A percentile compares a stretch with the other conserved stretches of the same genome.
phyloP scores from a whole-genome alignment of 2,888 invertebrate genomes.

The Congeria kusceri region DNA sequence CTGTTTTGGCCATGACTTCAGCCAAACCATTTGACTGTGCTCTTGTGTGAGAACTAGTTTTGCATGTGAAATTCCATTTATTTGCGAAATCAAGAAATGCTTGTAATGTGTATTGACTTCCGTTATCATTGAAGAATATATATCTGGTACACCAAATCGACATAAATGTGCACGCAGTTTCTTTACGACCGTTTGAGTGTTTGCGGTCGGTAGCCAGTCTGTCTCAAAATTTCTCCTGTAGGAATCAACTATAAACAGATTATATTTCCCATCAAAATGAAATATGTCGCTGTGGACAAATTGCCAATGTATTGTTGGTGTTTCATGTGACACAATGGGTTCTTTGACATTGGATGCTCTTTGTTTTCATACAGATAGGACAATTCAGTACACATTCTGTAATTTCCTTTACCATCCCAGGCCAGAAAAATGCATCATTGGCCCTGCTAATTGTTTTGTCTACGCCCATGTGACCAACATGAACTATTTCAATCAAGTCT shows the following conservation, averaged over 20 bases:
- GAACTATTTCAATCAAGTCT: slow-evolving; percentile 27
- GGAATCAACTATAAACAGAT: background rate
- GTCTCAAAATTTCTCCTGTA: background rate
- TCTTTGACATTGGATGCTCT: slow-evolving; percentile 3
- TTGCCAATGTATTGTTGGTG: background rate
- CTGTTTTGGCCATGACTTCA: slow-evolving; percentile 58
- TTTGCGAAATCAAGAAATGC: slow-evolving; percentile 33
- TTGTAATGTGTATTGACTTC: background rate
- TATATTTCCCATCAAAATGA: background rate
- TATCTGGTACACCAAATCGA: background rate
- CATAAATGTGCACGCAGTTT: background rate
- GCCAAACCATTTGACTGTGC: slow-evolving; percentile 63
- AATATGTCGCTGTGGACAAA: background rate
- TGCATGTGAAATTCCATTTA: slow-evolving; percentile 50
- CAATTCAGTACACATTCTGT: background rate
- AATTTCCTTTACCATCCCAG: slow-evolving; percentile 1
- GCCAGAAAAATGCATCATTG: slow-evolving; percentile 49
- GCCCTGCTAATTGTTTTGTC: slow-evolving; percentile 27
- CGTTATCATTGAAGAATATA: background rate
- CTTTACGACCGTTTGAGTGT: background rate
- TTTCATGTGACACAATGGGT: background rate
- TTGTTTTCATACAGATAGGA: background rate
- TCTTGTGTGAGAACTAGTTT: slow-evolving; percentile 48
- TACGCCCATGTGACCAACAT: slow-evolving; percentile 33
- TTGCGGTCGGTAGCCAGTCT: background rate